phyloP scores from a whole-genome alignment of 2,113 vertebrate species.

The Pseudolaguvia tuberculata region DNA sequence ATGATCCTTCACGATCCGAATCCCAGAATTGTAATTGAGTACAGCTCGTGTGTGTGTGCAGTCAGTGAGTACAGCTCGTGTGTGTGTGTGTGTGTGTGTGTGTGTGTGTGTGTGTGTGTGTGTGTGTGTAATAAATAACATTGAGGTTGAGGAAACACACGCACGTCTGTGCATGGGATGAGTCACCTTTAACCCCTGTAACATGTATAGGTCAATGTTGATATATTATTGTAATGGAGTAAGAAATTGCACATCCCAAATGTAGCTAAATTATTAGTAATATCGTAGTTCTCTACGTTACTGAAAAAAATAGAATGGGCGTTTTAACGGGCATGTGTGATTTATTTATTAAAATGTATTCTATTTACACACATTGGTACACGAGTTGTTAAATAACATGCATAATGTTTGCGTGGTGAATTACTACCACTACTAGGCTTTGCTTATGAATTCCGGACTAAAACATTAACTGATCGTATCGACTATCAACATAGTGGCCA shows the following conservation, averaged over 20 bases:
- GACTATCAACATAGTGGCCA: neutral
- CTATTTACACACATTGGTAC: neutral
- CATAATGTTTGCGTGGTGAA: neutral
- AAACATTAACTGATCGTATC: neutral
- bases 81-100: slow-evolving; percentile 20
- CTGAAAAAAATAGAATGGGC: too few species aligned
- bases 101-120: too few species aligned
- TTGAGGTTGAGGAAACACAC: neutral
- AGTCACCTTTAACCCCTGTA: neutral
- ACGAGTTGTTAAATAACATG: neutral
- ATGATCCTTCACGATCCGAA: too few species aligned
- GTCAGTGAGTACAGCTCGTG: slow-evolving; percentile 83
- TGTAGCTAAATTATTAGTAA: too few species aligned
- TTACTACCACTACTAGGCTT: neutral
- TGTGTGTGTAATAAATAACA: neutral
- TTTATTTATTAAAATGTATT: neutral
- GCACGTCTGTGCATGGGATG: slow-evolving; percentile 4
- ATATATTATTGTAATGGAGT: too few species aligned
- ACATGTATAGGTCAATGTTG: too few species aligned
- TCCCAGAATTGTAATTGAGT: too few species aligned
- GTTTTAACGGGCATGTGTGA: too few species aligned
- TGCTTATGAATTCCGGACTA: neutral
- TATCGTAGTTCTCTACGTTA: too few species aligned
- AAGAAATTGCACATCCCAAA: too few species aligned
- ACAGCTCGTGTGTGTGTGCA: too few species aligned